Percentiles rank a stretch among this genome's conserved stretches.
phyloP scores from a whole-genome alignment of 2,113 vertebrate genomes.

The Muntiacus reevesi region DNA sequence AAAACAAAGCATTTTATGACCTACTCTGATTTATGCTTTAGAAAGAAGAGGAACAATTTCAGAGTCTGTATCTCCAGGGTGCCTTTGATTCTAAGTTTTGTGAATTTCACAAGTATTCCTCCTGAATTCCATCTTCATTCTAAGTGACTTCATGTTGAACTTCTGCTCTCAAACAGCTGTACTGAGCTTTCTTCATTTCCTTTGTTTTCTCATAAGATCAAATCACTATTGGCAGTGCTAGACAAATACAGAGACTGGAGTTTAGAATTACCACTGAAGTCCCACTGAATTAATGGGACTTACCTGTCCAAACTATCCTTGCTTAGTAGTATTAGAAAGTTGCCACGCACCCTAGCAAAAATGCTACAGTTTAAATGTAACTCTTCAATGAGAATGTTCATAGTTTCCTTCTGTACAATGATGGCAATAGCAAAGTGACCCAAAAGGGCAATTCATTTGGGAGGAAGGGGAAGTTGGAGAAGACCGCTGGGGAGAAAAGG shows the following conservation, averaged over 20 bases:
- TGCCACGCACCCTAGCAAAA: neutral
- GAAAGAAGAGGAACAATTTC: neutral
- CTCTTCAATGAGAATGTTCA: conserved; percentile 18
- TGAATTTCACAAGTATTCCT: neutral
- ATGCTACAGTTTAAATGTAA: neutral
- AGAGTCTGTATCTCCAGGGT: neutral
- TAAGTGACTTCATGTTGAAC: neutral
- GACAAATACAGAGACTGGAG: neutral
- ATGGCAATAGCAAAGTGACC: neutral
- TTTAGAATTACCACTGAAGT: neutral
- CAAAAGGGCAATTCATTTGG: conserved; percentile 20
- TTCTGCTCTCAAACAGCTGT: neutral
- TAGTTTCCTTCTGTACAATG: conserved; percentile 18
- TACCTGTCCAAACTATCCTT: conserved; percentile 6
- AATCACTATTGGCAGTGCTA: neutral
- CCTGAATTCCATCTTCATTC: neutral
- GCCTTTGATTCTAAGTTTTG: conserved; percentile 1
- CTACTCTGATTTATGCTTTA: neutral
- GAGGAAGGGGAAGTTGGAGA: neutral
- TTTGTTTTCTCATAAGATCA: neutral
- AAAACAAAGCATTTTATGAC: neutral
- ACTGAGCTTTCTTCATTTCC: neutral
- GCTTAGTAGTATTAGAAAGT: conserved; percentile 5
- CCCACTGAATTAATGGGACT: neutral
- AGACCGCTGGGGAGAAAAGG: neutral